Evolutionary conservation across 2,888 invertebrate species (phyloP), one percentile per base, ranked within the genome.

Genomic region (Halictus ligatus): DNA sequence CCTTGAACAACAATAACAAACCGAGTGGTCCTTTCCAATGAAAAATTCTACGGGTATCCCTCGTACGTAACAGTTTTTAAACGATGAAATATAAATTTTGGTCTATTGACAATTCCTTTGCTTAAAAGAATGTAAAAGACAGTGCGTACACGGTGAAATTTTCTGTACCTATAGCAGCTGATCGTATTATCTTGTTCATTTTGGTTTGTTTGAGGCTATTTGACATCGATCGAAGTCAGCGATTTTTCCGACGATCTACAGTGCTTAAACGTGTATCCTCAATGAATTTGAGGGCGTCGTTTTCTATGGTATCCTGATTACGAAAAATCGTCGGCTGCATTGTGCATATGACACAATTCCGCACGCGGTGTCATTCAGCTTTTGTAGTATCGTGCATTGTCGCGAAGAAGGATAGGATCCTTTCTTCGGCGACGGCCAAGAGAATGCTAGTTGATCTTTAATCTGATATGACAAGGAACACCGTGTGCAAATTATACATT

Each of bases 371-470:
- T 35, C 77, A 69, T 71, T 78, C 77, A 43, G 77, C 77, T 78
- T 69, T 78, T 78, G 77, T 78, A 25, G 67, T 78, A 69, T 69
- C 77, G 25, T 15, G 77, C 77, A 78, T 78, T 78, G 77, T 78
- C 67, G 69, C 69, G 69, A 78, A 60, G 77, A 78, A 69, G 69
- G 69, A 78, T 78, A 78, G 77, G 69, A 78, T 78, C 77, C 69
- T 78, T 78, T 78, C 77, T 78, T 78, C 50, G 40, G 48, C 40
- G 77, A 48, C 77, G n/a, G 40, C 50, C 77, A 78, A 78, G 77
- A 78, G 77, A 78, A 78, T 78, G 69, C 69, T 69, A 54, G 77
- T 69, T 78, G 77, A 78, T 78, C 50, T 78, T 78, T 78, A 78
- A 78, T 78, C 77, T 69, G 77, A 69, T 78, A 69, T 54, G 77